A percentile compares a stretch with the other conserved stretches of the same genome.
Evolutionary conservation across 2,797 vertebrate genomes (phyloP).

Genomic region (Macroramphosus scolopax): DNA sequence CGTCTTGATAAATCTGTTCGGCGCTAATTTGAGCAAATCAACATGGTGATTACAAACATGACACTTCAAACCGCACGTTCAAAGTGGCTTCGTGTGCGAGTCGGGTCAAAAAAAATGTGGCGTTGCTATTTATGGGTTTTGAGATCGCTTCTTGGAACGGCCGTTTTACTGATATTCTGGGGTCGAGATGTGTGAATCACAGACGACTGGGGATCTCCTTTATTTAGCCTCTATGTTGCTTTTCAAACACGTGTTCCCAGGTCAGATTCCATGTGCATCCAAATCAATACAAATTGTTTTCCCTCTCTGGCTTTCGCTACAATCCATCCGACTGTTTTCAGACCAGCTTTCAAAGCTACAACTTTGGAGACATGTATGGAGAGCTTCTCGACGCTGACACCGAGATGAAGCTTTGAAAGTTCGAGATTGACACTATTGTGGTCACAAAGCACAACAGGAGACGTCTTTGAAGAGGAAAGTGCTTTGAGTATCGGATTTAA

Average conservation of each 20-base stretch:
- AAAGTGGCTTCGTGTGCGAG: not conserved
- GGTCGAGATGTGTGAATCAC: conserved; percentile 5
- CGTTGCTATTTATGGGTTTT: not conserved
- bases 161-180: not conserved
- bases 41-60: conserved; percentile 7
- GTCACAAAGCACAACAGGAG: conserved; percentile 80
- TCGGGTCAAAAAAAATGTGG: not conserved
- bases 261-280: conserved; percentile 41
- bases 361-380: conserved; percentile 69
- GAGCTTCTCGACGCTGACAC: conserved; percentile 71
- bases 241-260: conserved; percentile 29
- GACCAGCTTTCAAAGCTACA: conserved; percentile 64
- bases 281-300: conserved; percentile 49
- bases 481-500: conserved; percentile 77
- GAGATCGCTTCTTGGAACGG: not conserved
- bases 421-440: conserved; percentile 80
- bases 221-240: conserved; percentile 21
- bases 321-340: conserved; percentile 66
- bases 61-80: not conserved
- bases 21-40: conserved; percentile 11
- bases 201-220: conserved; percentile 18
- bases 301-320: conserved; percentile 43
- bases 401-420: conserved; percentile 74
- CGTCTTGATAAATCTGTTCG: conserved; percentile 5
- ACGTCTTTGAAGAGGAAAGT: conserved; percentile 76